phyloP scores from a whole-genome alignment of 2,888 invertebrate genomes.

The Netelia inedita region DNA sequence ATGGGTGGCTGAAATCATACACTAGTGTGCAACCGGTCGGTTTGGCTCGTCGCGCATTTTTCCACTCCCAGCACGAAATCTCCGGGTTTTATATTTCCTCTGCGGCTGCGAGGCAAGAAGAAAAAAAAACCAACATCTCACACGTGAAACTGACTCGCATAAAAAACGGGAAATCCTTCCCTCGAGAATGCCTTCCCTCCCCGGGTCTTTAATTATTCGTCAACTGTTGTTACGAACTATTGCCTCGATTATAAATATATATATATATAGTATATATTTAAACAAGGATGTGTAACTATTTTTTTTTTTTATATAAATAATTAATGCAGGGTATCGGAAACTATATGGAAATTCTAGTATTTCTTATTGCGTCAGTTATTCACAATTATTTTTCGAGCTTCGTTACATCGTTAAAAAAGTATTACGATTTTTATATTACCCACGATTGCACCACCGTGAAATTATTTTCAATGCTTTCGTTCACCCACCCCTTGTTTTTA shows the following conservation, averaged over 20 bases:
- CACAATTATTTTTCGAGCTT: neutral
- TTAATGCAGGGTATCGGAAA: too few species aligned
- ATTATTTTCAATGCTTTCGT: too few species aligned
- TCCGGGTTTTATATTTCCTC: conserved; percentile 63
- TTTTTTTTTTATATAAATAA: too few species aligned
- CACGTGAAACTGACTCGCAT: conserved; percentile 15
- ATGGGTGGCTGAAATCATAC: conserved; percentile 66
- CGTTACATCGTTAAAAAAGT: neutral
- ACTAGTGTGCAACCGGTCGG: conserved; percentile 37
- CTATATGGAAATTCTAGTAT: too few species aligned
- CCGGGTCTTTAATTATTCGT: conserved; percentile 32
- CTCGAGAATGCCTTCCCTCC: conserved; percentile 19
- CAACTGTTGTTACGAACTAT: neutral
- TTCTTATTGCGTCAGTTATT: neutral
- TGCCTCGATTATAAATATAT: neutral
- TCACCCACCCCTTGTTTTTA: too few species aligned
- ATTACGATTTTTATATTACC: too few species aligned
- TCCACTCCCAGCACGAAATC: conserved; percentile 57
- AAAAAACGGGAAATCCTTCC: conserved; percentile 39
- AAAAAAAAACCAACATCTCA: neutral
- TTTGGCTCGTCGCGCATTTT: conserved; percentile 46
- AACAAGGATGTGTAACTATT: too few species aligned
- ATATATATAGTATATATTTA: neutral
- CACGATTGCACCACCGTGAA: too few species aligned
- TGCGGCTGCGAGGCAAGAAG: conserved; percentile 13